These are phyloP conservation scores for Ophion ellenae DNA, from an alignment of 2,888 invertebrate genomes.

Conservation along the genomic window DNA sequence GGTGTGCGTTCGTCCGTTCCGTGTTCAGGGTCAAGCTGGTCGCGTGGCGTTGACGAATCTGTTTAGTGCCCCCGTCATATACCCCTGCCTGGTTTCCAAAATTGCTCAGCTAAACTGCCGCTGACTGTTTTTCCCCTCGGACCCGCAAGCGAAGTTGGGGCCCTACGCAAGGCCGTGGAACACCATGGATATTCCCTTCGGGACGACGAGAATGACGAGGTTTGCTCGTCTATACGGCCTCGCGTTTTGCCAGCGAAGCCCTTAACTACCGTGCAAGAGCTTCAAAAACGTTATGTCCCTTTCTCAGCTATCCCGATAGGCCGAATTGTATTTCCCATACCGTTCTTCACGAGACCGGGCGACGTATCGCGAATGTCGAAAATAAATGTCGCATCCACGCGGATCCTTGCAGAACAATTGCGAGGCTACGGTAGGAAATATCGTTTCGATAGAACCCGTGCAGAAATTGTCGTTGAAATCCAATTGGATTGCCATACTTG, in stretches of 20 bases:
- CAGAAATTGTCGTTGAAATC: too few relatives aligned
- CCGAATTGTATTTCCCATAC: conserved; percentile 40
- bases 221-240: not conserved
- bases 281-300: conserved; percentile 24
- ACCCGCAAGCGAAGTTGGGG: conserved; percentile 24
- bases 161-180: conserved; percentile 14
- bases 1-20: conserved; percentile 52
- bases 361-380: too few relatives aligned
- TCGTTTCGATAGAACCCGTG: too few relatives aligned
- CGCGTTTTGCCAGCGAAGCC: conserved; percentile 12
- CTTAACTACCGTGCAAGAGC: conserved; percentile 57
- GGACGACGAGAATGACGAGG: not conserved
- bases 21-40: conserved; percentile 70
- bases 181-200: conserved; percentile 16
- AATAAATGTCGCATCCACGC: too few relatives aligned
- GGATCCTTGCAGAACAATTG: too few relatives aligned
- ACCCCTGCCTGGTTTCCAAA: conserved; percentile 64
- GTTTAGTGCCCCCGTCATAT: conserved; percentile 70
- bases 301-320: not conserved
- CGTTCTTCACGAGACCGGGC: too few relatives aligned
- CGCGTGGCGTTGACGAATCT: conserved; percentile 80
- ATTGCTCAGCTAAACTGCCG: conserved; percentile 55
- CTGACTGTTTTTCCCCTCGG: conserved; percentile 31
- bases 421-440: too few relatives aligned
- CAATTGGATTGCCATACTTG: too few relatives aligned